These are phyloP conservation scores for Erpetoichthys calabaricus DNA, from an alignment of 2,797 vertebrate genomes.

Conservation along the genomic window DNA sequence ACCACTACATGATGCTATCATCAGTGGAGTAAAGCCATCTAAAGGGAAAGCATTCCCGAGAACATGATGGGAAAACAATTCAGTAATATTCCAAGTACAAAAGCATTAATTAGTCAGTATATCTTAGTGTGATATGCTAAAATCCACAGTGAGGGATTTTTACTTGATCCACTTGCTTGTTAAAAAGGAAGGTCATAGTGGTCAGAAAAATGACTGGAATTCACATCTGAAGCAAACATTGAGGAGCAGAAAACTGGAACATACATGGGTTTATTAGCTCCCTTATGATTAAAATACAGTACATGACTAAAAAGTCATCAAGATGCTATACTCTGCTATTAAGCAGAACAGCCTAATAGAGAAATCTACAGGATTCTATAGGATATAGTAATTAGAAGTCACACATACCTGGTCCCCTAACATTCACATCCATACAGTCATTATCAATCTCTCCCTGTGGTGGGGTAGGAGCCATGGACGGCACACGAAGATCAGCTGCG, in stretches of 20 bases:
- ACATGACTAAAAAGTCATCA: too few relatives aligned
- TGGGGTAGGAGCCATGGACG: conserved; percentile 85
- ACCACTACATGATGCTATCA: conserved; percentile 95
- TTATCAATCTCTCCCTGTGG: conserved; percentile 89
- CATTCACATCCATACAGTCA: conserved; percentile 93
- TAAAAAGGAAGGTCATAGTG: too few relatives aligned
- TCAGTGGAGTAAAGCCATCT: conserved; percentile 92
- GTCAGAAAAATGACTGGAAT: too few relatives aligned
- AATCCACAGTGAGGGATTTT: background rate
- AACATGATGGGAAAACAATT: background rate
- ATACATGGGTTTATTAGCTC: too few relatives aligned
- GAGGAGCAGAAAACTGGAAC: too few relatives aligned
- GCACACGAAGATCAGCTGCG: conserved; percentile 80
- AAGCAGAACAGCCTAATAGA: too few relatives aligned
- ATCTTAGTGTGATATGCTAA: background rate
- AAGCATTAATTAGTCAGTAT: too few relatives aligned
- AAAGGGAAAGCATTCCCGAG: conserved; percentile 8
- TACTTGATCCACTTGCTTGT: too few relatives aligned
- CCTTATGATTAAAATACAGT: too few relatives aligned
- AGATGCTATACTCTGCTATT: too few relatives aligned
- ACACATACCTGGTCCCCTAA: conserved; percentile 77
- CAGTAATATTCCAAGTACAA: background rate
- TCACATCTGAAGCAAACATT: too few relatives aligned
- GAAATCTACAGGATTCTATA: too few relatives aligned
- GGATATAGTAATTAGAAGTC: background rate